Evolutionary conservation across 2,113 vertebrate species (phyloP).

Genomic region (Menidia beryllina): DNA sequence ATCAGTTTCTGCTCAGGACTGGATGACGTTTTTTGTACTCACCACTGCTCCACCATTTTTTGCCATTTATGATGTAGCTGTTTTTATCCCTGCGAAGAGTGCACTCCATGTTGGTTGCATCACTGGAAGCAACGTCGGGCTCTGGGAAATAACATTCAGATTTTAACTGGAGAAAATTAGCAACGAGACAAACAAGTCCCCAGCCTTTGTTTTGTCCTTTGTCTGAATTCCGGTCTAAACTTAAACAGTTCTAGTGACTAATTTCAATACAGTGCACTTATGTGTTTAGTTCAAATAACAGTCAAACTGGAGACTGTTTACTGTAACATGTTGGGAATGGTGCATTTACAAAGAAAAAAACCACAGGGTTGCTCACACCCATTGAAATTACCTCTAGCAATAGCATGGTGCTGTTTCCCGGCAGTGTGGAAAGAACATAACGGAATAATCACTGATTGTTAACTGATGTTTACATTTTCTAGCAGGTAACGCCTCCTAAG

Average conservation of each 20-base stretch:
- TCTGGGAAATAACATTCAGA: conserved; percentile 74
- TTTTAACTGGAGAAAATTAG: background rate
- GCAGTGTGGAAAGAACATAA: conserved; percentile 32
- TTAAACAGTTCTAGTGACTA: background rate
- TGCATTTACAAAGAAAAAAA: conserved; percentile 38
- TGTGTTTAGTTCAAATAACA: background rate
- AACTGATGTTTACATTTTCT: background rate
- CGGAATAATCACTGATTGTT: conserved; percentile 43
- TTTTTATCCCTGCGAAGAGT: conserved; percentile 81
- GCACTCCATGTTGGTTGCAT: conserved; percentile 93
- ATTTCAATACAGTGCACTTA: background rate
- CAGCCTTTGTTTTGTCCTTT: background rate
- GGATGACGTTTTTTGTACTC: conserved; percentile 62
- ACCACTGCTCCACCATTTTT: conserved; percentile 98
- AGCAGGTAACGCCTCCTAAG: background rate
- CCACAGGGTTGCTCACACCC: conserved; percentile 30
- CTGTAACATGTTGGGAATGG: background rate
- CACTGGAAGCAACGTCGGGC: conserved; percentile 92
- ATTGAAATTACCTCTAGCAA: conserved; percentile 41
- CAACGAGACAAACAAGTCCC: background rate
- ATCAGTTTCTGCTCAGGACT: background rate
- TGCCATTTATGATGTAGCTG: conserved; percentile 88
- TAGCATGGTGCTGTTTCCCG: conserved; percentile 25
- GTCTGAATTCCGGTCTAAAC: conserved; percentile 5
- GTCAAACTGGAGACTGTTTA: background rate